Base-by-base conservation (phyloP, 2,797 vertebrate species). In the Pseudomugil tenellus region DNA sequence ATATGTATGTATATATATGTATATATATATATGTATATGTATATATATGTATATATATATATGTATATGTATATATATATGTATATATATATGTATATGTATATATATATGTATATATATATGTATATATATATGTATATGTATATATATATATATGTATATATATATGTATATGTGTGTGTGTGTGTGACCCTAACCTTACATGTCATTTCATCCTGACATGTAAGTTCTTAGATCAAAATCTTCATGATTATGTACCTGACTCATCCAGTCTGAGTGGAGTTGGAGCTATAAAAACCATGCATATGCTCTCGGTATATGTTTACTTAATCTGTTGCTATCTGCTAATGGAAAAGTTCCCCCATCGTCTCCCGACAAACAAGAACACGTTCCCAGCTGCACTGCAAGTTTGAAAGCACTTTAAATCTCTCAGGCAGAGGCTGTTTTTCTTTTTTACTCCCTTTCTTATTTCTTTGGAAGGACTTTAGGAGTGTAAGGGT, bases 301-400 rank as follows among this genome's bases (percentile, higher is more conserved):
- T 28, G 4, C 32, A 39, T 71, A 46, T 43, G 19, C 60, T 35
- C 17, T 23, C 65, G 8, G 49, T 58, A 41, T 81, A 70, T 66
- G 63, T 77, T 60, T 58, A 39, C 46, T 39, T 9, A 9, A 46
- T 46, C 41, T n/a, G 19, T 3, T 35, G 58, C 17, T 8, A 63
- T 26, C 0, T 17, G 64, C 72, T 77, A 74, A 82, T 73, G 70
- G 70, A 76, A 57, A 71, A 69, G 58, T 71, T 56, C 51, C 75
- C 14, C 79, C 71, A 58, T 56, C 2, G 17, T 76, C 70, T 64
- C 51, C 19, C 41, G 41, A 4, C 29, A 19, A 46, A 46, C 19
- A 46, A 46, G 19, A 46, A 46, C 41, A 46, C 41, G 4, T 53
- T 76, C 67, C 55, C 56, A 60, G 61, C 64, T 29, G 43, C 58